Percentiles rank a stretch among this genome's conserved stretches.
Conservation (phyloP, 1,140 invertebrate genomes). For the Hesperophylax magnus region DNA sequence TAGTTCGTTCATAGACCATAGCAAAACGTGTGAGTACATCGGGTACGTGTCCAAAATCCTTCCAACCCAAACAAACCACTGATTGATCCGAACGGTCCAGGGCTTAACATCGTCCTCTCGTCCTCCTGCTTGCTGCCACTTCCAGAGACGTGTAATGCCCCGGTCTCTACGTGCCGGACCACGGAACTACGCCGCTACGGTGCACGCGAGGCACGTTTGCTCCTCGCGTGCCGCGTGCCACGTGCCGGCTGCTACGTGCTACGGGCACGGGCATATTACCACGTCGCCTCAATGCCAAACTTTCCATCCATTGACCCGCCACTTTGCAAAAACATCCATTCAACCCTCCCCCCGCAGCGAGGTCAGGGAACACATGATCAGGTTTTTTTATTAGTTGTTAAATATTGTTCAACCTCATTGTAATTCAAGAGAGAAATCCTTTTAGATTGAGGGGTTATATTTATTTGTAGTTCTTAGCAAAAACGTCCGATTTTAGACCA, state of each 20-base stretch:
- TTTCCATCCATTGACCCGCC: constrained; percentile 30
- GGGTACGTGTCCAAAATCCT: constrained; percentile 12
- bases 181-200: constrained; percentile 30
- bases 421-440: constrained; percentile 13
- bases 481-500: constrained; percentile 1
- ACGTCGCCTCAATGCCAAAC: constrained; percentile 23
- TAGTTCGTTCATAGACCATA: no score
- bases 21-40: no score
- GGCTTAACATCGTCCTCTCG: neutral
- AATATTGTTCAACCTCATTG: constrained; percentile 31
- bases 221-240: constrained; percentile 24
- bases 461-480: neutral
- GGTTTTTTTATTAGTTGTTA: constrained; percentile 38
- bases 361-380: constrained; percentile 25
- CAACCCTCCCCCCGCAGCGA: neutral
- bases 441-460: constrained; percentile 5
- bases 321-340: constrained; percentile 15
- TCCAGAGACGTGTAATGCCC: constrained; percentile 49
- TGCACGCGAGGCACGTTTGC: constrained; percentile 10
- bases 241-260: constrained; percentile 6
- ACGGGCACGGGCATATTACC: constrained; percentile 18
- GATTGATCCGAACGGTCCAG: constrained; percentile 27
- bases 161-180: constrained; percentile 44
- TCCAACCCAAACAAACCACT: constrained; percentile 20
- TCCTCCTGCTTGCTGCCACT: constrained; percentile 7